These are phyloP conservation scores for Ochotona princeps DNA, from an alignment of 2,113 vertebrate species.

Conservation along the genomic window DNA sequence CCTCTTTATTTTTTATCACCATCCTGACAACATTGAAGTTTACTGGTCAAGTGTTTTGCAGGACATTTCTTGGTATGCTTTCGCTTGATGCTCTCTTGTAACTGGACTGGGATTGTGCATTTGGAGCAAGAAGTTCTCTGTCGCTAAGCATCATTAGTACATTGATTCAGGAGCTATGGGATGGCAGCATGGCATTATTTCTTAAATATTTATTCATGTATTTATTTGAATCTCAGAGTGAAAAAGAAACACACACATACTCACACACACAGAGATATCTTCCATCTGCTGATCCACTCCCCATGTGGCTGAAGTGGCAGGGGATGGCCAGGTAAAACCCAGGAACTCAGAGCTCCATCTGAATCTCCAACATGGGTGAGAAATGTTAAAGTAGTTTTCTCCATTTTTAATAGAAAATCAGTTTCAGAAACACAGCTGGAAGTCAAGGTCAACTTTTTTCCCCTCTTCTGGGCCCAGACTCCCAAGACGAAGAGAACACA, in stretches of 20 bases:
- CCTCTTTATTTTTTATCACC: not conserved
- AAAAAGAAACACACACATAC: too few relatives aligned
- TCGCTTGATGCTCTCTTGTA: not conserved
- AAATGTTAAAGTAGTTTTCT: not conserved
- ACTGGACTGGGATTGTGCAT: not conserved
- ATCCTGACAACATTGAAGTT: not conserved
- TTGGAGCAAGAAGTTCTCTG: not conserved
- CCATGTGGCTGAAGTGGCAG: too few relatives aligned
- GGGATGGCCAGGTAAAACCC: too few relatives aligned
- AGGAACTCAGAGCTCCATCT: too few relatives aligned
- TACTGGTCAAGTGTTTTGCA: not conserved
- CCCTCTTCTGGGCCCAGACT: not conserved
- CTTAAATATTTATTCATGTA: too few relatives aligned
- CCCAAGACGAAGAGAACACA: not conserved
- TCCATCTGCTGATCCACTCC: too few relatives aligned
- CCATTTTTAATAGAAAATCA: not conserved
- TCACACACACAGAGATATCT: too few relatives aligned
- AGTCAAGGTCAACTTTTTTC: not conserved
- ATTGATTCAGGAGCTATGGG: rapidly evolving
- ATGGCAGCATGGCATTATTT: not conserved
- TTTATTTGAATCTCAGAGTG: too few relatives aligned
- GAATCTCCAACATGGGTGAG: too few relatives aligned
- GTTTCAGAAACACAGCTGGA: not conserved
- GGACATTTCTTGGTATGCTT: not conserved
- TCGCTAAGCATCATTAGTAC: not conserved